These are phyloP conservation scores for Drosophila picticornis DNA, from an alignment of 2,888 invertebrate genomes.

Conservation along the genomic window DNA sequence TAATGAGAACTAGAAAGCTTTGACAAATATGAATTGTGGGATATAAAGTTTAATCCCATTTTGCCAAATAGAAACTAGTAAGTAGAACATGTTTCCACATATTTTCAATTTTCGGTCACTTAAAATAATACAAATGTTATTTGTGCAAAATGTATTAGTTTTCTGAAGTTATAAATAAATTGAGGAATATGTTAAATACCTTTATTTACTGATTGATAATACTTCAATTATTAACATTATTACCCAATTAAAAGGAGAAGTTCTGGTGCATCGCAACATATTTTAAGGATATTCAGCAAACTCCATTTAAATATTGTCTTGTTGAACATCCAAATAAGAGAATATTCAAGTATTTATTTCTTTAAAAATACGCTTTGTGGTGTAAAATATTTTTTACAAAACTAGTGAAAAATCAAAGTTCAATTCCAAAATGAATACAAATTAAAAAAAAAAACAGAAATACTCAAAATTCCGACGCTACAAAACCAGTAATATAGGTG, in stretches of 20 bases:
- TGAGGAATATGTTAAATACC: not conserved
- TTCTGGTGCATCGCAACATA: not conserved
- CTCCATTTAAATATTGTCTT: not conserved
- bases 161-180: not conserved
- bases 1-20: not conserved
- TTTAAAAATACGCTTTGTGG: slow-evolving; percentile 7
- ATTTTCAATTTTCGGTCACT: not conserved
- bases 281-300: not conserved
- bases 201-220: not conserved
- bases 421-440: slow-evolving; percentile 20
- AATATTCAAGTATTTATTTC: not conserved
- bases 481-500: slow-evolving; percentile 26
- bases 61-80: not conserved
- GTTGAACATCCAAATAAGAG: no score
- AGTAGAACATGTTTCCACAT: not conserved
- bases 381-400: slow-evolving; percentile 5
- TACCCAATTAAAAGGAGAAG: not conserved
- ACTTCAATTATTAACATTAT: not conserved
- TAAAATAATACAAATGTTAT: not conserved
- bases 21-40: not conserved
- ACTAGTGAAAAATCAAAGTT: slow-evolving; percentile 26
- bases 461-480: slow-evolving; percentile 36
- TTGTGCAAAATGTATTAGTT: not conserved
- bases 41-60: not conserved
- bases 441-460: slow-evolving; percentile 15